Percentiles rank a stretch among this genome's conserved stretches.
phyloP scores from a whole-genome alignment of 2,113 vertebrate species.

The Megaleporinus macrocephalus region DNA sequence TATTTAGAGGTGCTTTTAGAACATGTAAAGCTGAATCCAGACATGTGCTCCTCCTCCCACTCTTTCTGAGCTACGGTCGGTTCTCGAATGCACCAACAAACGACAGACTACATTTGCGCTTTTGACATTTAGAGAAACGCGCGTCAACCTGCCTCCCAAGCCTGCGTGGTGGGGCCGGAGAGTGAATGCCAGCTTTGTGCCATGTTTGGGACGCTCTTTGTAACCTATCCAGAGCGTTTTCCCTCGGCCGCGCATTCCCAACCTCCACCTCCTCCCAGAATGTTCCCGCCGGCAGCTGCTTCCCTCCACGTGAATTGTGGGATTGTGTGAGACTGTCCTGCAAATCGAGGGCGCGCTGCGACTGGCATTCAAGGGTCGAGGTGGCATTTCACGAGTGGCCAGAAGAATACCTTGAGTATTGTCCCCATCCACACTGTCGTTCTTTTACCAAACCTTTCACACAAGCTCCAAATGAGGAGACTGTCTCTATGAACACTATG shows the following conservation, averaged over 20 bases:
- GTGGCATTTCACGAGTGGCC: constrained; percentile 47
- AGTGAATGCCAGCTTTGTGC: constrained; percentile 62
- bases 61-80: neutral
- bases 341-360: constrained; percentile 39
- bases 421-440: constrained; percentile 11
- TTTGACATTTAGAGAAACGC: constrained; percentile 59
- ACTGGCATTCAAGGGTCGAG: constrained; percentile 52
- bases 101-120: constrained; percentile 34
- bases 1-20: neutral
- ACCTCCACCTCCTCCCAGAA: constrained; percentile 68
- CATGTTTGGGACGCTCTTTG: constrained; percentile 66
- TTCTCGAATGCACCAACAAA: constrained; percentile 40
- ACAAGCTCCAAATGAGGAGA: constrained; percentile 37
- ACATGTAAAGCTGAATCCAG: constrained; percentile 22
- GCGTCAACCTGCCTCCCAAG: constrained; percentile 53
- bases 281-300: constrained; percentile 68
- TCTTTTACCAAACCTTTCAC: constrained; percentile 44
- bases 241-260: constrained; percentile 68
- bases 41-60: constrained; percentile 38
- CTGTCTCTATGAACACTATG: constrained; percentile 9
- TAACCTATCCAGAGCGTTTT: constrained; percentile 72
- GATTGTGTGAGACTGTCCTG: constrained; percentile 63
- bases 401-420: constrained; percentile 58
- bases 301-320: constrained; percentile 69
- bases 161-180: constrained; percentile 38